A percentile compares a stretch with the other conserved stretches of the same genome.
Conservation (phyloP, 2,113 vertebrate species). For the Crocuta crocuta region DNA sequence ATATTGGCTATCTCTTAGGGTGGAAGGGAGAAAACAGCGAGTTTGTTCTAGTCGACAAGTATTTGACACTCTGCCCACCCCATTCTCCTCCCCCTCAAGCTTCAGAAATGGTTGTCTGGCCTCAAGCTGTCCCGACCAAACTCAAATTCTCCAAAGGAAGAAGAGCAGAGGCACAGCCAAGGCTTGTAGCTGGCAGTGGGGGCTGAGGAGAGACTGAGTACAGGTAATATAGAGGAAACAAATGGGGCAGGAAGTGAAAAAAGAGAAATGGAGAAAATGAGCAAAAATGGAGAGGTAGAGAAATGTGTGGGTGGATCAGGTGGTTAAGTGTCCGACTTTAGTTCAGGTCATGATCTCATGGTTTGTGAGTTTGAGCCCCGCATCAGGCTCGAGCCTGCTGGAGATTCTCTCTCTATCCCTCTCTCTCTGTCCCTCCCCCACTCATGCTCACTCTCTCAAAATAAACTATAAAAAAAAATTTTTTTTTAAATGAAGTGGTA, state of each 20-base stretch:
- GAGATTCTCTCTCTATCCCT: too few relatives aligned
- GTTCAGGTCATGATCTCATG: too few relatives aligned
- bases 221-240: neutral
- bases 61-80: neutral
- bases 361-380: too few relatives aligned
- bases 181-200: neutral
- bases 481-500: neutral
- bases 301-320: too few relatives aligned
- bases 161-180: neutral
- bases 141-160: neutral
- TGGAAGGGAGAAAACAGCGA: neutral
- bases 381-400: too few relatives aligned
- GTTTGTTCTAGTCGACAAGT: neutral
- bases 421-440: too few relatives aligned
- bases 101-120: neutral
- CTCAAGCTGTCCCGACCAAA: neutral
- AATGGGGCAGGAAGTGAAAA: neutral
- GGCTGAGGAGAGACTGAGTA: neutral
- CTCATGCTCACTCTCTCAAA: too few relatives aligned
- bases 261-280: neutral
- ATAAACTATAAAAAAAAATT: too few relatives aligned
- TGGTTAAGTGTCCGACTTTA: too few relatives aligned
- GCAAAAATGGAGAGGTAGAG: neutral
- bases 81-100: neutral
- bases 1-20: neutral